Percentiles rank a stretch among this genome's conserved stretches.
phyloP scores from a whole-genome alignment of 2,797 vertebrate species.

The Cynopterus sphinx region DNA sequence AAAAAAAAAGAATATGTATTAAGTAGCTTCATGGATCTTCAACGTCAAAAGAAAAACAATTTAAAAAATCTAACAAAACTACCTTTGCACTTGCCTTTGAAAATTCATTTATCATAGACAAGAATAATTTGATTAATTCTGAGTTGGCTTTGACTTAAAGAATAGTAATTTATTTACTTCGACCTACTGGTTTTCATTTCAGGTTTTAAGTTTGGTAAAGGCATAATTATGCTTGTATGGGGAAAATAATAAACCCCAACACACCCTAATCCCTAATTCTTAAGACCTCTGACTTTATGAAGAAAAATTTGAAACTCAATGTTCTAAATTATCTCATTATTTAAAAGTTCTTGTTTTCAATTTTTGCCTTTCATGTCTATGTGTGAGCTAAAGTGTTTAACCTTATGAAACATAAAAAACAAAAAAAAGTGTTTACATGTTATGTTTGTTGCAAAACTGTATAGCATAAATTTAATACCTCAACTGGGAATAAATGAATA shows the following conservation, averaged over 20 bases:
- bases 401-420: slow-evolving; percentile 35
- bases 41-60: slow-evolving; percentile 2
- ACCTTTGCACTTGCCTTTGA: slow-evolving; percentile 18
- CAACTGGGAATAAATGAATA: slow-evolving; percentile 67
- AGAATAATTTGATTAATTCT: slow-evolving; percentile 30
- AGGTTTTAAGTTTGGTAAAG: not conserved
- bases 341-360: slow-evolving; percentile 69
- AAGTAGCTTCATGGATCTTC: not conserved
- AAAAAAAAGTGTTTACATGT: slow-evolving; percentile 65
- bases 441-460: slow-evolving; percentile 73
- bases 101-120: slow-evolving; percentile 7
- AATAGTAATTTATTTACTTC: slow-evolving; percentile 3
- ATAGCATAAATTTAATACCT: slow-evolving; percentile 76
- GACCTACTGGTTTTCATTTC: not conserved
- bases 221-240: not conserved
- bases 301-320: slow-evolving; percentile 24
- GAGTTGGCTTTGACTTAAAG: not conserved
- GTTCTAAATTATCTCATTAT: slow-evolving; percentile 51
- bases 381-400: slow-evolving; percentile 50
- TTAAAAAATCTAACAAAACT: slow-evolving; percentile 49
- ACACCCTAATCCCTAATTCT: not conserved
- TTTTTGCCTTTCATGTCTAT: slow-evolving; percentile 66
- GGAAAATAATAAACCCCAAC: not conserved
- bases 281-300: slow-evolving; percentile 8
- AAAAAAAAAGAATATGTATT: slow-evolving; percentile 41